phyloP scores from a whole-genome alignment of 2,888 invertebrate genomes.

The Agrochola circellaris region DNA sequence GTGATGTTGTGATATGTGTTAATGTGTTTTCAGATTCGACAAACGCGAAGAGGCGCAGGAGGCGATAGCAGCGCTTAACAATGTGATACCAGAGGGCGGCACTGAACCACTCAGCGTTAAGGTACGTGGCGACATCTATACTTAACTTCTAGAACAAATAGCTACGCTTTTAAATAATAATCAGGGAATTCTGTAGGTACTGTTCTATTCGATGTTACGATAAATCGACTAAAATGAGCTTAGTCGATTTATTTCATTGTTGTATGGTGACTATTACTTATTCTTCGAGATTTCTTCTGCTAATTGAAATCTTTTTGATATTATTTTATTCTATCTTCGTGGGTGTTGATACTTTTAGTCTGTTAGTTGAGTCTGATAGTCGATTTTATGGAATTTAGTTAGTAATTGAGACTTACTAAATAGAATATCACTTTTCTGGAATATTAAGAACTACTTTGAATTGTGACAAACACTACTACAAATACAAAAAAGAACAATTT shows the following conservation, averaged over 20 bases:
- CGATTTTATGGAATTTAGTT: conserved; percentile 7
- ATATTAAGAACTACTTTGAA: conserved; percentile 2
- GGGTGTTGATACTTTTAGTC: neutral
- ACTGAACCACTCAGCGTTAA: conserved; percentile 96
- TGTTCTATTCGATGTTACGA: conserved; percentile 20
- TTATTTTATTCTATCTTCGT: conserved; percentile 4
- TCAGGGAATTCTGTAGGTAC: neutral
- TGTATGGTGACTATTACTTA: conserved; percentile 21
- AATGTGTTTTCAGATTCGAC: conserved; percentile 92
- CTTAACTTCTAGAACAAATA: neutral
- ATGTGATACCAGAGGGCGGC: conserved; percentile 95
- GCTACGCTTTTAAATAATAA: neutral
- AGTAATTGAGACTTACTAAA: neutral
- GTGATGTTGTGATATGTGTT: neutral
- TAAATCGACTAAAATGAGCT: conserved; percentile 17
- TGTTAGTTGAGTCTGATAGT: conserved; percentile 13
- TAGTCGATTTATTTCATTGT: conserved; percentile 8
- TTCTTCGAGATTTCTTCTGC: conserved; percentile 24
- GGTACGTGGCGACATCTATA: conserved; percentile 73
- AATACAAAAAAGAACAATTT: neutral
- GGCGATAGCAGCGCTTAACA: conserved; percentile 96
- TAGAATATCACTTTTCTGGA: conserved; percentile 1
- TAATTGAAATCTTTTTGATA: neutral
- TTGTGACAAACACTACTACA: conserved; percentile 19
- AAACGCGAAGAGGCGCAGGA: conserved; percentile 97